Base-by-base conservation (phyloP, 2,797 vertebrate genomes). In the Serranus cabrilla region DNA sequence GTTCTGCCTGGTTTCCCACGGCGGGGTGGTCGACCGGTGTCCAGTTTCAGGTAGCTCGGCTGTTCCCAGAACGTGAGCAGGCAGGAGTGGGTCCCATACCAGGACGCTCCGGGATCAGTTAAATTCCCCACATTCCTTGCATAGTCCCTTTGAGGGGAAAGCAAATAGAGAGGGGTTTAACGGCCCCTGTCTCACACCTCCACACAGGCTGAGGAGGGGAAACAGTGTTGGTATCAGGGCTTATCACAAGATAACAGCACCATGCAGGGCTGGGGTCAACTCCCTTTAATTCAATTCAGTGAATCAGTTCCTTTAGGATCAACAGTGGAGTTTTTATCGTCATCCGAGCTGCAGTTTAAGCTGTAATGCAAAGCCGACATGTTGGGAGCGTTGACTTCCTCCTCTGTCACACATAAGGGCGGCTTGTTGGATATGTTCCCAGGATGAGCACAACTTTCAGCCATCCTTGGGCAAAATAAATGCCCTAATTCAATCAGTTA, bases 91-190 rank as follows among this genome's bases (percentile, higher is more conserved):
- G 84, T 91, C 88, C 84, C 90, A 82, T 75, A 80, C 87, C 77
- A 60, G 90, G 90, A 93, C 87, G 82, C 85, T 83, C 79, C 20
- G 67, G 83, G 88, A 92, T 92, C 91, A 90, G 86, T 91, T 57
- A 63, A 71, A 93, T 93, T 91, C 92, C 88, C 81, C 0, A 67
- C 87, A 93, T 93, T 94, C 92, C 88, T 86, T 42, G 20, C 91
- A 91, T 93, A 92, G 89, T 87, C 91, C 71, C 87, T 91, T 88
- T 88, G 85, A 91, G 82, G 88, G 81, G 86, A 89, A 88, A 89
- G 89, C 88, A 90, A 92, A 91, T 92, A 91, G 76, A 88, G 84
- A 84, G 80, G 84, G 84, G 81, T 90, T 91, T 83, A 86, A 76
- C 72, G 27, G 1, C 71, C 71, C 58, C 84, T 18, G 55, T 17